These are phyloP conservation scores for Tetramorium simillimum DNA, from an alignment of 1,140 invertebrate species.

Conservation along the genomic window DNA sequence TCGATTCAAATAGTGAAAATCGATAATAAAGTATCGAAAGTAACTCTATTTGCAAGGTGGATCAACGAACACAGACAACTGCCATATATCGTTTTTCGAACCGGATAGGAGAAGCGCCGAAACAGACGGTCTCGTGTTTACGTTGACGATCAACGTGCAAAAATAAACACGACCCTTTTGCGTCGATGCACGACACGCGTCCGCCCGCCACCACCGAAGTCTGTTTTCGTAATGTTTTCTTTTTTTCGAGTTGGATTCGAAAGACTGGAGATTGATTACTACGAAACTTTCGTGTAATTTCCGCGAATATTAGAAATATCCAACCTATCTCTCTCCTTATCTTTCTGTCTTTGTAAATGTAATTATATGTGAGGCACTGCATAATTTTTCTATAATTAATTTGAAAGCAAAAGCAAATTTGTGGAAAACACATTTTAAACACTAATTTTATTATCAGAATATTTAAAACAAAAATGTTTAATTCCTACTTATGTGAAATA, in stretches of 20 bases:
- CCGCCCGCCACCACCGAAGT: neutral
- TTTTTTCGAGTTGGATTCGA: neutral
- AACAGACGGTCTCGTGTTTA: conserved; percentile 61
- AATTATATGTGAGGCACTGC: neutral
- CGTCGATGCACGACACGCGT: conserved; percentile 30
- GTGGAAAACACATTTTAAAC: neutral
- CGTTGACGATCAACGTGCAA: conserved; percentile 66
- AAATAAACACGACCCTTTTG: conserved; percentile 57
- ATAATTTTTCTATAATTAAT: neutral
- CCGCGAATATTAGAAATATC: neutral
- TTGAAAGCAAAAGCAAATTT: neutral
- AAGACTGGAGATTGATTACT: neutral
- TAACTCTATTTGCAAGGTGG: neutral
- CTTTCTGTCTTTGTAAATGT: neutral
- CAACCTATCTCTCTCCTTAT: neutral
- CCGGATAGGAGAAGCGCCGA: conserved; percentile 29
- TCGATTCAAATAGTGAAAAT: neutral
- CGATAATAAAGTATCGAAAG: neutral
- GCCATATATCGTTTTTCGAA: conserved; percentile 21
- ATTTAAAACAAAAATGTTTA: conserved; percentile 15
- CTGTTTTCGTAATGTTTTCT: neutral
- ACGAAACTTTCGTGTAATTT: neutral
- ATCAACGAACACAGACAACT: neutral
- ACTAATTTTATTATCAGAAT: neutral
- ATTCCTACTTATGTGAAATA: neutral